Evolutionary conservation across 2,797 vertebrate genomes (phyloP).

Genomic region (Crax fasciolata): DNA sequence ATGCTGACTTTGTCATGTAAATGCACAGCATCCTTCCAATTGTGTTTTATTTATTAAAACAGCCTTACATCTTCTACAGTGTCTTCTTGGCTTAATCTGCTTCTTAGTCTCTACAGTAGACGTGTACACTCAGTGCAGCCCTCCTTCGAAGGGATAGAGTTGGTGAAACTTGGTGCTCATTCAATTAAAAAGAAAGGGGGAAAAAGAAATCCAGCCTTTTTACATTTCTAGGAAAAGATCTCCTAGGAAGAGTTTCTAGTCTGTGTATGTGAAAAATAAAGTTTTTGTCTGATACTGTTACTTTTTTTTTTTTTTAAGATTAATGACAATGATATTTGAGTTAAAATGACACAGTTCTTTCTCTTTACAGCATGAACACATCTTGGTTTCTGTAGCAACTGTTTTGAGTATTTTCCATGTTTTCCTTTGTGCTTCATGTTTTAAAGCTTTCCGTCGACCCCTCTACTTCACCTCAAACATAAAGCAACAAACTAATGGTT

Average conservation of each 20-base stretch:
- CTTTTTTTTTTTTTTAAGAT: background rate
- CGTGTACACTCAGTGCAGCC: background rate
- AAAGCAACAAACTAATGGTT: background rate
- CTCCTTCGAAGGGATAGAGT: background rate
- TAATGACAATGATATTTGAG: background rate
- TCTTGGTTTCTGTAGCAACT: background rate
- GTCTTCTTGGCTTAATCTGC: background rate
- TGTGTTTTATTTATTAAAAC: background rate
- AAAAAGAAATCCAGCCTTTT: background rate
- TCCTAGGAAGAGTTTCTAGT: constrained; percentile 16
- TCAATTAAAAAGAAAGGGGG: background rate
- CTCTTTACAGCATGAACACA: background rate
- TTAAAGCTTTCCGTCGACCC: background rate
- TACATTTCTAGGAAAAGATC: constrained; percentile 41
- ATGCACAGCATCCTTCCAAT: background rate
- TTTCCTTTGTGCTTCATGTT: background rate
- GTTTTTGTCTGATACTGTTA: background rate
- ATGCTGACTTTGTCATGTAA: background rate
- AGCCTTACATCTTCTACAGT: background rate
- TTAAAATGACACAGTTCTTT: background rate
- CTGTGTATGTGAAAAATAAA: background rate
- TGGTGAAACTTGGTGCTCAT: constrained; percentile 6
- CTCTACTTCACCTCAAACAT: rapidly evolving
- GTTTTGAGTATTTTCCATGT: background rate
- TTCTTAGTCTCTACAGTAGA: background rate